Evolutionary conservation across 2,113 vertebrate genomes (phyloP).

Genomic region (Bubalus kerabau): DNA sequence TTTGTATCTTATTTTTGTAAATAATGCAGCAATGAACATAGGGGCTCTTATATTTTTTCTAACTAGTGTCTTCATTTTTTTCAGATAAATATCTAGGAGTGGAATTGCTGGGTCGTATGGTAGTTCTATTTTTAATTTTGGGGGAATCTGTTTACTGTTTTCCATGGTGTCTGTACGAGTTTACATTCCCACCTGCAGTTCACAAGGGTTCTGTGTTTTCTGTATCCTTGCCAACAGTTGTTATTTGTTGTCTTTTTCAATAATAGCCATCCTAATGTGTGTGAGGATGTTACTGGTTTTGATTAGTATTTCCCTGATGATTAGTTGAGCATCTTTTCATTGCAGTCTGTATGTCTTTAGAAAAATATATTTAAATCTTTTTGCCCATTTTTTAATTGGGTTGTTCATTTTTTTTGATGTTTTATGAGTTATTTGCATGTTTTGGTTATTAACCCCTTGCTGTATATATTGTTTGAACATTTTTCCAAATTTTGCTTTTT

Average conservation of each 20-base stretch:
- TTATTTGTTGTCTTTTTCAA: not conserved
- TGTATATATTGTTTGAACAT: not conserved
- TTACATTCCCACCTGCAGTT: not conserved
- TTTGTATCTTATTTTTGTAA: not conserved
- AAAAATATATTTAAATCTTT: not conserved
- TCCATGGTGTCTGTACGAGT: not conserved
- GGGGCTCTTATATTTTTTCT: not conserved
- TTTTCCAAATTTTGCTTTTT: not conserved
- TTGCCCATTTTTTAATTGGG: not conserved
- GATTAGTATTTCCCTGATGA: not conserved
- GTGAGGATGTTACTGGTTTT: not conserved
- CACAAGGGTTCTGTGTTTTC: not conserved
- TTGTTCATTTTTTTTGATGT: not conserved
- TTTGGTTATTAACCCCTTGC: not conserved
- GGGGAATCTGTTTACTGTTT: not conserved
- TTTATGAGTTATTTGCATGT: not conserved
- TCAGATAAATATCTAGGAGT: not conserved
- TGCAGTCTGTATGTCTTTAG: not conserved
- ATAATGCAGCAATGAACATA: not conserved
- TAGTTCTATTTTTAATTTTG: not conserved
- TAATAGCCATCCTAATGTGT: not conserved
- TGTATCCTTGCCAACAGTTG: not conserved
- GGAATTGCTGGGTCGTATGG: not conserved
- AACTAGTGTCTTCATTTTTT: not conserved
- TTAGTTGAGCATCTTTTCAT: not conserved